Percentiles rank a stretch among this genome's conserved stretches.
Conservation (phyloP, 2,113 vertebrate genomes). For the Brachypteracias leptosomus region DNA sequence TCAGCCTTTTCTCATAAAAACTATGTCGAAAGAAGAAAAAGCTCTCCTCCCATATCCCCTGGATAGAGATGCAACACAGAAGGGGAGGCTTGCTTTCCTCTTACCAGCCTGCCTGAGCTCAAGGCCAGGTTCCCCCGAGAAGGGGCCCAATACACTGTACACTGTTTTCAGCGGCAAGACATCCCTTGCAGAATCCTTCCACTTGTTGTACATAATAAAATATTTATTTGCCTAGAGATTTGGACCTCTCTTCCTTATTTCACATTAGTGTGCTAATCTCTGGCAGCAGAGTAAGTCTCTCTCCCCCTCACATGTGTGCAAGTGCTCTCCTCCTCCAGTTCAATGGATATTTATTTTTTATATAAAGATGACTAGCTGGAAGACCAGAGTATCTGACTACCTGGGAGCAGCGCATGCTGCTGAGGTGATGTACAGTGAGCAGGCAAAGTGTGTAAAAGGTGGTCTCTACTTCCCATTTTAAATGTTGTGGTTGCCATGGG, state of each 20-base stretch:
- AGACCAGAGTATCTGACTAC: conserved; percentile 10
- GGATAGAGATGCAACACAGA: not conserved
- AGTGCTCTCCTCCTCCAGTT: conserved; percentile 5
- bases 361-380: conserved; percentile 24
- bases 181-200: not conserved
- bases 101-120: not conserved
- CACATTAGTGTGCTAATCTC: conserved; percentile 52
- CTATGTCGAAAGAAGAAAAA: not conserved
- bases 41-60: not conserved
- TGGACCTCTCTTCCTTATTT: conserved; percentile 47
- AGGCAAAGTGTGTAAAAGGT: not conserved
- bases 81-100: not conserved
- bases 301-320: not conserved
- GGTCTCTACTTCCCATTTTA: not conserved
- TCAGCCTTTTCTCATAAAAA: conserved; percentile 7
- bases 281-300: conserved; percentile 28
- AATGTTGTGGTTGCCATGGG: not conserved
- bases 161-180: not conserved
- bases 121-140: conserved; percentile 18
- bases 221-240: conserved; percentile 60
- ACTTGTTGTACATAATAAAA: conserved; percentile 57
- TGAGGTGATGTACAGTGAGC: not conserved
- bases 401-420: not conserved
- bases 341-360: conserved; percentile 41
- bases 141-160: not conserved